A percentile compares a stretch with the other conserved stretches of the same genome.
Conservation (phyloP, 2,797 vertebrate genomes). For the Holocentrus rufus region DNA sequence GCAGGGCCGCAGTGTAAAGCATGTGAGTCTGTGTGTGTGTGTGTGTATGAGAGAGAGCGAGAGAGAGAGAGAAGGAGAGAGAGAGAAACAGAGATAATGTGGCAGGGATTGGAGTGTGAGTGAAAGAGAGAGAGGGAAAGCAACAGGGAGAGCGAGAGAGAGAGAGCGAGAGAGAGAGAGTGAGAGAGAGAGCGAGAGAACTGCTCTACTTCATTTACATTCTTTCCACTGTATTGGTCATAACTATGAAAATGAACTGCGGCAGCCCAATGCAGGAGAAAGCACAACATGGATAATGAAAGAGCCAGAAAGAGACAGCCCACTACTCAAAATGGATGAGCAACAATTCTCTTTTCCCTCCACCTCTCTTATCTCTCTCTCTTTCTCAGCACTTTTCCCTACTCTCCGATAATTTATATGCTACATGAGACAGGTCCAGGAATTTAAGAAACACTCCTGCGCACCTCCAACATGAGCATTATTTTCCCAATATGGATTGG, state of each 20-base stretch:
- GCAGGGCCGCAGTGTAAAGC: background rate
- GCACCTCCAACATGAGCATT: constrained; percentile 39
- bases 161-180: background rate
- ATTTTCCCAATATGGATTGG: constrained; percentile 67
- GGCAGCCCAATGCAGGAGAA: constrained; percentile 10
- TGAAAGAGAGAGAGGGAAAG: background rate
- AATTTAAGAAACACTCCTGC: constrained; percentile 42
- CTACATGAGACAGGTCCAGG: constrained; percentile 31
- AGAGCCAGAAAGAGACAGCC: constrained; percentile 10
- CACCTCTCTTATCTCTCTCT: background rate
- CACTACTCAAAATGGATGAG: background rate
- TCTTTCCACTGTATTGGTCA: constrained; percentile 42
- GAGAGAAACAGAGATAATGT: background rate
- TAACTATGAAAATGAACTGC: constrained; percentile 51
- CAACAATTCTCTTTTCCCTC: too few relatives aligned
- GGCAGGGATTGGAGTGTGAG: background rate
- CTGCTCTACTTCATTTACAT: constrained; percentile 45
- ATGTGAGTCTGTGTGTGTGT: background rate
- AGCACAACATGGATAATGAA: constrained; percentile 13
- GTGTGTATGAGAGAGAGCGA: background rate
- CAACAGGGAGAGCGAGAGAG: constrained; percentile 5
- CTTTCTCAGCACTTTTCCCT: constrained; percentile 35
- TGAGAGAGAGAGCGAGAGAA: constrained; percentile 5
- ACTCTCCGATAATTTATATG: constrained; percentile 50
- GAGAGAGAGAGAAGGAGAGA: background rate